Percentiles rank a stretch among this genome's conserved stretches.
These are phyloP conservation scores for Hemibagrus guttatus DNA, from an alignment of 2,797 vertebrate species.

Conservation along the genomic window DNA sequence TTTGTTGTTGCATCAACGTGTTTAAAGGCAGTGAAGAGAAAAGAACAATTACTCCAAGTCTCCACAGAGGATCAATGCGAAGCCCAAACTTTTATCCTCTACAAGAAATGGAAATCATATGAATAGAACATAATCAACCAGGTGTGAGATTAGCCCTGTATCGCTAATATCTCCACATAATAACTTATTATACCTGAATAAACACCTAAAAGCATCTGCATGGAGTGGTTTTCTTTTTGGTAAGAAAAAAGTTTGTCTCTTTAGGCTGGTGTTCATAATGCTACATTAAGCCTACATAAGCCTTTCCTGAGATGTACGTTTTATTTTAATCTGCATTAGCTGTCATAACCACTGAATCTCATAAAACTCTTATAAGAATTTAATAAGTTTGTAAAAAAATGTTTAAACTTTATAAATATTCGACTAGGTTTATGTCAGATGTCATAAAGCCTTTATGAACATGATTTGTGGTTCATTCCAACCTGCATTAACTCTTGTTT, in stretches of 20 bases:
- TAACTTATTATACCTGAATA: constrained; percentile 12
- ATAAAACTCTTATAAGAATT: background rate
- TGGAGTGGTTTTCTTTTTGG: background rate
- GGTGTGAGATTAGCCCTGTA: constrained; percentile 5
- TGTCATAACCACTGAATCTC: background rate
- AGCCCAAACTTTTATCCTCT: constrained; percentile 18
- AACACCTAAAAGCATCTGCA: background rate
- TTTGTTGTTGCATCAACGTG: constrained; percentile 69
- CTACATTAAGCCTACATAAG: background rate
- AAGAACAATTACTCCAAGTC: constrained; percentile 69
- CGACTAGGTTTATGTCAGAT: background rate
- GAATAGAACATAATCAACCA: constrained; percentile 8
- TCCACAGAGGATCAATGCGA: constrained; percentile 20
- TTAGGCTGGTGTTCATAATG: background rate
- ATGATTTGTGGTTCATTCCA: too few species aligned
- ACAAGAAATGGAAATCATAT: constrained; percentile 8
- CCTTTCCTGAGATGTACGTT: background rate
- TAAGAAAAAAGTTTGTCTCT: background rate
- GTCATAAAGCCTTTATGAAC: background rate
- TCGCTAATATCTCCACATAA: constrained; percentile 16
- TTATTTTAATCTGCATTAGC: background rate
- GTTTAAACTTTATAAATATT: background rate
- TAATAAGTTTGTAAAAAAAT: background rate
- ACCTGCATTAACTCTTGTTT: too few species aligned
- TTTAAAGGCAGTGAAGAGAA: constrained; percentile 67